A percentile compares a stretch with the other conserved stretches of the same genome.
These are phyloP conservation scores for Nilaparvata lugens DNA, from an alignment of 1,140 invertebrate species.

Conservation along the genomic window DNA sequence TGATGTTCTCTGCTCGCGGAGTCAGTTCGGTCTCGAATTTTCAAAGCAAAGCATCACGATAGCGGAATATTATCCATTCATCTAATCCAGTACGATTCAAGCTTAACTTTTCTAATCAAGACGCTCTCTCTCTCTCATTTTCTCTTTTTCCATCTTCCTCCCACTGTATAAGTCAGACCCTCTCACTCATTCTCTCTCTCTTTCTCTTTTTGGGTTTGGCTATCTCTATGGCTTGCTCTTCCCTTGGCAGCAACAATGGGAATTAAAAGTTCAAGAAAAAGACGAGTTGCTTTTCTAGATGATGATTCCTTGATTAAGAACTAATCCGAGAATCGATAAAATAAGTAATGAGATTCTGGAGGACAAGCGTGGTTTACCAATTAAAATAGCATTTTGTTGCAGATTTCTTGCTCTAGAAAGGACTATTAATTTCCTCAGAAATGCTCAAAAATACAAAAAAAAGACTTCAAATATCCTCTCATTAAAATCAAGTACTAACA, in stretches of 20 bases:
- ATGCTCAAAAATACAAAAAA: too few species aligned
- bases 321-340: neutral
- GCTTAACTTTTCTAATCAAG: neutral
- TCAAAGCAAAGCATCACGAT: neutral
- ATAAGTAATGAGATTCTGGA: neutral
- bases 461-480: too few species aligned
- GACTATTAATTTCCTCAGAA: too few species aligned
- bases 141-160: too few species aligned
- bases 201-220: neutral
- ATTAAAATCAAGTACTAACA: too few species aligned
- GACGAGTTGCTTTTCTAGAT: neutral
- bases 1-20: neutral
- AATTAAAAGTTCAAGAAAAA: constrained; percentile 6
- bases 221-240: neutral
- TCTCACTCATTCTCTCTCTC: too few species aligned
- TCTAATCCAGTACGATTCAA: neutral
- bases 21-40: neutral
- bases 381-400: too few species aligned
- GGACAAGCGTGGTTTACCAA: neutral
- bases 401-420: too few species aligned
- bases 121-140: neutral
- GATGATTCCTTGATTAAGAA: neutral
- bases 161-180: too few species aligned
- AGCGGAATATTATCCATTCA: constrained; percentile 2
- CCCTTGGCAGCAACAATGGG: too few species aligned